Conservation (phyloP, 2,888 invertebrate genomes). For the Zhuqinia jingwanae region DNA sequence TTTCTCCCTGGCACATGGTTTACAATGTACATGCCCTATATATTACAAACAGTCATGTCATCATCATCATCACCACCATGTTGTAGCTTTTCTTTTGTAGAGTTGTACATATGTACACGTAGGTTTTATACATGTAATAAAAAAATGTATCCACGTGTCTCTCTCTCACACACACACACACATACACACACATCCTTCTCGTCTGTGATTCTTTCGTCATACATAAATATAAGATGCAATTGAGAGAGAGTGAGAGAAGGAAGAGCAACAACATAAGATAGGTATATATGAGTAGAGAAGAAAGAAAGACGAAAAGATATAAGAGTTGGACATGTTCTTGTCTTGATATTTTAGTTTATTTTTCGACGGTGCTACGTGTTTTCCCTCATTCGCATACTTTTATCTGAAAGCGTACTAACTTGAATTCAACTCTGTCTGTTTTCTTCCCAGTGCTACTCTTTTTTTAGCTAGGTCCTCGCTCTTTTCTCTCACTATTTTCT, state of each 20-base stretch:
- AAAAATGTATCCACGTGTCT: background rate
- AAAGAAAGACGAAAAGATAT: background rate
- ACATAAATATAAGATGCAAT: conserved; percentile 46
- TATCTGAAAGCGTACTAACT: background rate
- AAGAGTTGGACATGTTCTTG: conserved; percentile 30
- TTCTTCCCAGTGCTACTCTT: background rate
- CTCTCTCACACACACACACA: too few relatives aligned
- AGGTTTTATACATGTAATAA: too few relatives aligned
- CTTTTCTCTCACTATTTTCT: conserved; percentile 5
- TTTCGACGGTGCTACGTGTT: conserved; percentile 20
- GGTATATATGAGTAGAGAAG: conserved; percentile 33
- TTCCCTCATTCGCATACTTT: background rate
- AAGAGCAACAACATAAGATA: conserved; percentile 63
- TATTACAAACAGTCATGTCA: too few relatives aligned
- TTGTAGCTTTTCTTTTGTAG: background rate
- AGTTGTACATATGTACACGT: background rate
- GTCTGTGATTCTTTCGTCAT: background rate
- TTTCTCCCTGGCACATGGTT: background rate
- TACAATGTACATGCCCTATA: background rate
- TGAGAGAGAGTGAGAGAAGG: conserved; percentile 41
- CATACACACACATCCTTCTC: background rate
- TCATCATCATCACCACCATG: too few relatives aligned
- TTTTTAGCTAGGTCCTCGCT: background rate
- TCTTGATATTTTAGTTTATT: conserved; percentile 54
- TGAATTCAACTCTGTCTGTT: background rate